These are phyloP conservation scores for Nezara viridula DNA, from an alignment of 2,888 invertebrate genomes.

Conservation along the genomic window DNA sequence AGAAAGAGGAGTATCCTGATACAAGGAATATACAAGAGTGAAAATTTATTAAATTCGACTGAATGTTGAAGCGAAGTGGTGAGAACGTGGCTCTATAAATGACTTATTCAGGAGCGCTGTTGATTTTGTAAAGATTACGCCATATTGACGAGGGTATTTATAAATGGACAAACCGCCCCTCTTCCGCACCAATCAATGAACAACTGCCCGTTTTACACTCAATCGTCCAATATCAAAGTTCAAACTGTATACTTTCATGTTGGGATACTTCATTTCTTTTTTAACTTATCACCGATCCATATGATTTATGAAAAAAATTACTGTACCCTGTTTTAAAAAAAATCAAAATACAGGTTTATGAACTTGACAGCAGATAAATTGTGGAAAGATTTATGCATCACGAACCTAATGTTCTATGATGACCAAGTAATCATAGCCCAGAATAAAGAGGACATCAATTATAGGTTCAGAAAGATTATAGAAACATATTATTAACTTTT, in stretches of 20 bases:
- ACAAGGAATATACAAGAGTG: background rate
- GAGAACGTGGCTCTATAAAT: slow-evolving; percentile 21
- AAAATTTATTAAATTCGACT: background rate
- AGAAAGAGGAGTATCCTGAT: background rate
- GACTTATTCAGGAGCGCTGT: slow-evolving; percentile 23
- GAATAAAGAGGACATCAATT: too few species aligned
- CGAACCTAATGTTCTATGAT: too few species aligned
- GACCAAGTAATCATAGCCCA: too few species aligned
- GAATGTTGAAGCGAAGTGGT: background rate
- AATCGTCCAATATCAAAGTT: slow-evolving; percentile 2
- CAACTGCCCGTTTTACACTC: background rate
- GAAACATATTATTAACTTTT: too few species aligned
- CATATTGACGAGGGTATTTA: slow-evolving; percentile 35
- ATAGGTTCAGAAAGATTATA: too few species aligned
- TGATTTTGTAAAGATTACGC: slow-evolving; percentile 35
- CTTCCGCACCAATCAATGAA: slow-evolving; percentile 28
- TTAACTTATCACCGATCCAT: too few species aligned
- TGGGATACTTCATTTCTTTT: background rate
- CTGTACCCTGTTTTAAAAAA: background rate
- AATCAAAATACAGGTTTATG: too few species aligned
- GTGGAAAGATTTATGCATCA: too few species aligned
- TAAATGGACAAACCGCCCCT: slow-evolving; percentile 23
- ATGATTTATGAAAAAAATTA: background rate
- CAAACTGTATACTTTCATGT: background rate
- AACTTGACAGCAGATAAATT: too few species aligned